Base-by-base conservation (phyloP, 1,140 invertebrate species). In the Lucilia sericata region DNA sequence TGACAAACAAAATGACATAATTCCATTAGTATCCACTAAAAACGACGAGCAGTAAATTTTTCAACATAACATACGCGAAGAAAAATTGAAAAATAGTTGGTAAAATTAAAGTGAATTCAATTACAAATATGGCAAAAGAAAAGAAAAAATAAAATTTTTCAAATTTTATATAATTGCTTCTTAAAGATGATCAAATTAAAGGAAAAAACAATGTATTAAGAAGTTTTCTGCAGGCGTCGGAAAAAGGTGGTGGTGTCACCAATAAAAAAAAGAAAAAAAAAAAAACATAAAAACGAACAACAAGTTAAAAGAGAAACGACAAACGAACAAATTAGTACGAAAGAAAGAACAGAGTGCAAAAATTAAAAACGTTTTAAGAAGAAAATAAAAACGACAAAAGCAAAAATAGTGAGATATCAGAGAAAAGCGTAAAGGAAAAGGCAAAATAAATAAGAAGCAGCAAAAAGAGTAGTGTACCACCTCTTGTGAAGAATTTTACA, bases 1-100 rank as follows among this genome's bases (percentile, higher is more conserved):
- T 80, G 76, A 80, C 76, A 80, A 80, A 80, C 42, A 80, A 80
- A 80, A 80, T 80, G 76, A 80, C 76, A 80, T 80, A 80, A 80
- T 80, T 80, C 76, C 76, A 80, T 80, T 80, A 80, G 76, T 78
- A 80, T 80, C 76, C 47, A 70, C 65, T 70, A 25, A 70, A 21
- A 70, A 21, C n/a, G n/a, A 78, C 75, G 42, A 80, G 76, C 42
- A 80, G 42, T 14, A 80, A 80, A 25, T 51, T 80, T 80, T 80
- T 80, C 42, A 19, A 80, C 76, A 49, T 19, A 47, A 80, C 76
- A 80, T 51, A 80, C 76, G 76, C 42, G 25, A 21, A 47, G 47
- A 51, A 49, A 51, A 80, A 30, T 80, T 80, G 3, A 80, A 51
- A 80, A 36, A n/a, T 25, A 49, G 8, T 49, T 49, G 19, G 5